Evolutionary conservation across 2,888 invertebrate genomes (phyloP), one percentile per base, ranked within the genome.

Genomic region (Escarpia spicata): DNA sequence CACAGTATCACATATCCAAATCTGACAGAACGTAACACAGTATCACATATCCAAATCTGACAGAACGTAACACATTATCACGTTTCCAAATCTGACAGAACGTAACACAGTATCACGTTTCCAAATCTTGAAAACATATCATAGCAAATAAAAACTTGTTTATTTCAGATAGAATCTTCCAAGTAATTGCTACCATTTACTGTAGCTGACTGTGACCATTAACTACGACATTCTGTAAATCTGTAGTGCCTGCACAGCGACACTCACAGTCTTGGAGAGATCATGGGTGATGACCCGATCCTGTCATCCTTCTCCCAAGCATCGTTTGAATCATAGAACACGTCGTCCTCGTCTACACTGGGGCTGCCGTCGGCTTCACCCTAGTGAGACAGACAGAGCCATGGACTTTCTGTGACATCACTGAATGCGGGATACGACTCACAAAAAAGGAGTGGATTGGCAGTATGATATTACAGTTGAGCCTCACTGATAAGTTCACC

Each of bases 251-350:
- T n/a, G 15, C 15, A 26, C 91, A 90, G 44, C 10, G 31, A 45
- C 90, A 93, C 93, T 92, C 90, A 93, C 93, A 92, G n/a, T 92
- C 92, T 75, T 3, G 93, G 92, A 19, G 93, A 93, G 26, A 93
- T 52, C 10, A 92, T 93, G 9, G 91, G 45, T 26, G 94, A 75
- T n/a, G 92, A 43, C 10, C 90, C 89, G 8, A 94, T 26, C 6
- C 93, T 43, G 58, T 93, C 93, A 2, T 95, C 95, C 90, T 95
- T 95, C 92, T 95, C 95, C 96, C 96, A 96, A 60, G 94, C 94
- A 93, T 96, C 96, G 43, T 94, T 95, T 1, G 95, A 95, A 91
- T 96, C 95, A 93, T 95, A 95, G 92, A 96, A 96, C 26, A 96
- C 94, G 44, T 95, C 95, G 44, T 95, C 95, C 92, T 94, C 95